Conservation (phyloP, 2,797 vertebrate species). For the Adrianichthys oophorus region DNA sequence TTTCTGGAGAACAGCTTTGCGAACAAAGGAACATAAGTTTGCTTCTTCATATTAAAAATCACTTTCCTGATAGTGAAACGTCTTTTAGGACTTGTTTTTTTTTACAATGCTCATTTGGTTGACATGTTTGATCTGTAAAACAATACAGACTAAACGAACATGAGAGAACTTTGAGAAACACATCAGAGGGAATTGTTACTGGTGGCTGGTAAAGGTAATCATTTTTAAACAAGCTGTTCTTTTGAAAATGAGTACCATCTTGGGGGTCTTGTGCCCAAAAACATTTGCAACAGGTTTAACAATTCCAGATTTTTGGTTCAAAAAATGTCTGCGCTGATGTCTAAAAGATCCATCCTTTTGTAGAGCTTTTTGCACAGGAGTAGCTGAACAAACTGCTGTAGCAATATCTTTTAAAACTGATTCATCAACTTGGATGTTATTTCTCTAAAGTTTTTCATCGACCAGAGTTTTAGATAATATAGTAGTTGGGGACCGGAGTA, state of each 20-base stretch:
- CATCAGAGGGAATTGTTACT: too few species aligned
- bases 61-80: too few species aligned
- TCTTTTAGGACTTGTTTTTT: too few species aligned
- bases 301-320: not conserved
- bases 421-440: conserved; percentile 3
- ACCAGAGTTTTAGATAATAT: not conserved
- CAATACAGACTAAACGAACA: too few species aligned
- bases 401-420: conserved; percentile 6
- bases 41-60: too few species aligned
- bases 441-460: not conserved
- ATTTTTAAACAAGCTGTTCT: not conserved
- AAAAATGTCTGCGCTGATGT: too few species aligned
- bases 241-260: not conserved
- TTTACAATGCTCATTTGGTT: too few species aligned
- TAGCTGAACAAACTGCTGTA: conserved; percentile 2
- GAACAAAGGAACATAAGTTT: too few species aligned
- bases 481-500: not conserved
- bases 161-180: too few species aligned
- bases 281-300: conserved; percentile 5
- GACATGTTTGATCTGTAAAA: too few species aligned
- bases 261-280: not conserved
- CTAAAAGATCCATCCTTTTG: conserved; percentile 4
- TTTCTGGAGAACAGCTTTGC: too few species aligned
- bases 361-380: not conserved
- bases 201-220: not conserved